Conservation (phyloP, 2,888 invertebrate genomes). For the Ophioninae sp. region DNA sequence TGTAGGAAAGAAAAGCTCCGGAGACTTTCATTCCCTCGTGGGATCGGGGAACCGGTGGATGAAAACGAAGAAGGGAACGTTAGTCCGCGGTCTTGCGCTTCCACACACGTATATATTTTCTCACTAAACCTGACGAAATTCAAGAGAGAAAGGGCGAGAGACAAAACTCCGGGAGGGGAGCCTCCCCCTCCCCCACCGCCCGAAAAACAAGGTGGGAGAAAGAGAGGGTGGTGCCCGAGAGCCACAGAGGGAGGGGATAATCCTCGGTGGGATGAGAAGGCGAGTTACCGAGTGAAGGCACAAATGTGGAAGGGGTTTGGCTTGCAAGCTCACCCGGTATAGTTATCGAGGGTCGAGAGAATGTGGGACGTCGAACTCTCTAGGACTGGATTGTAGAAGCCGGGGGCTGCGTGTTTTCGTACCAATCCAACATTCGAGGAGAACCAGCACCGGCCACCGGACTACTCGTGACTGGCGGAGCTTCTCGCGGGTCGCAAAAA, state of each 20-base stretch:
- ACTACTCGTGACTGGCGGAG: constrained; percentile 26
- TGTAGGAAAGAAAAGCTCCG: constrained; percentile 37
- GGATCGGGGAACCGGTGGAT: constrained; percentile 66
- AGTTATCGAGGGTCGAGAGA: constrained; percentile 66
- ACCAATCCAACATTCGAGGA: constrained; percentile 11
- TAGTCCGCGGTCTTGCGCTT: constrained; percentile 25
- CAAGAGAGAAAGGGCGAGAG: constrained; percentile 33
- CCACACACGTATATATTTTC: background rate
- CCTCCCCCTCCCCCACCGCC: too few species aligned
- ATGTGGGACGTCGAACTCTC: constrained; percentile 77
- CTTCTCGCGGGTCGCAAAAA: background rate
- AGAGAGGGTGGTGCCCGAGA: background rate
- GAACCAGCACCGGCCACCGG: constrained; percentile 31
- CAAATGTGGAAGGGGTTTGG: constrained; percentile 20
- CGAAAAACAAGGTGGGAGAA: background rate
- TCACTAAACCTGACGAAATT: too few species aligned
- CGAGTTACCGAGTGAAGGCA: background rate
- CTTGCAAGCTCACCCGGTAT: constrained; percentile 42
- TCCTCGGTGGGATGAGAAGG: constrained; percentile 16
- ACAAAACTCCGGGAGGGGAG: too few species aligned
- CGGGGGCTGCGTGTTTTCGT: constrained; percentile 20
- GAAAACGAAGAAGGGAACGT: constrained; percentile 43
- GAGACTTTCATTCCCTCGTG: constrained; percentile 70
- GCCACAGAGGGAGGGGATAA: constrained; percentile 24
- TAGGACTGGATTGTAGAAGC: constrained; percentile 65